Conservation (phyloP, 2,888 invertebrate species). For the Escarpia spicata region DNA sequence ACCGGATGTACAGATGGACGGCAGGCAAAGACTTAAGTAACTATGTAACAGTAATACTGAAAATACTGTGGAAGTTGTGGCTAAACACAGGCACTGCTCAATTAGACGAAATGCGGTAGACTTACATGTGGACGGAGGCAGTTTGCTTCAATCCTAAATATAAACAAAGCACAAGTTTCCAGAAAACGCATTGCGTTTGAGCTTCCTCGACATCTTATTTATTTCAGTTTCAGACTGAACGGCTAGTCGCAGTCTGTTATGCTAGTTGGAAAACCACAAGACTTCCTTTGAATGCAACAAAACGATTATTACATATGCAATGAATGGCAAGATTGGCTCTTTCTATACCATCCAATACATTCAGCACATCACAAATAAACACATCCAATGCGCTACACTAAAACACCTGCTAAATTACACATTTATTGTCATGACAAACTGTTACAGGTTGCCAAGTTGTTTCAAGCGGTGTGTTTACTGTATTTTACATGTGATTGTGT, state of each 20-base stretch:
- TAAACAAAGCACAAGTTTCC: constrained; percentile 16
- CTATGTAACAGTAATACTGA: constrained; percentile 16
- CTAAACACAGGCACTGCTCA: constrained; percentile 16
- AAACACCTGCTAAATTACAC: neutral
- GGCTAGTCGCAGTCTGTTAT: neutral
- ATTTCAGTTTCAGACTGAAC: neutral
- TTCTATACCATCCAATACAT: neutral
- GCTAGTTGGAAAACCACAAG: neutral
- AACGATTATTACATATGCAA: constrained; percentile 3
- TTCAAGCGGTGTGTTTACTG: constrained; percentile 4
- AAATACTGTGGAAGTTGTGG: constrained; percentile 13
- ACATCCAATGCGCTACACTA: neutral
- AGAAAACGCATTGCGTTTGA: constrained; percentile 1
- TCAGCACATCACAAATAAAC: neutral
- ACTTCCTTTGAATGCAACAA: neutral
- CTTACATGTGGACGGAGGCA: constrained; percentile 11
- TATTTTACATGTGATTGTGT: neutral
- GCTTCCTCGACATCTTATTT: neutral
- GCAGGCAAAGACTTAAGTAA: constrained; percentile 16
- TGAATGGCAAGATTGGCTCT: neutral
- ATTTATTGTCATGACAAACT: neutral
- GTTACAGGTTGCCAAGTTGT: neutral
- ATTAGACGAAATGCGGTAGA: constrained; percentile 16
- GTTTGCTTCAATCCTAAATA: constrained; percentile 16
- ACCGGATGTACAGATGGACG: neutral